phyloP scores from a whole-genome alignment of 2,113 vertebrate genomes.

The Podiceps cristatus region DNA sequence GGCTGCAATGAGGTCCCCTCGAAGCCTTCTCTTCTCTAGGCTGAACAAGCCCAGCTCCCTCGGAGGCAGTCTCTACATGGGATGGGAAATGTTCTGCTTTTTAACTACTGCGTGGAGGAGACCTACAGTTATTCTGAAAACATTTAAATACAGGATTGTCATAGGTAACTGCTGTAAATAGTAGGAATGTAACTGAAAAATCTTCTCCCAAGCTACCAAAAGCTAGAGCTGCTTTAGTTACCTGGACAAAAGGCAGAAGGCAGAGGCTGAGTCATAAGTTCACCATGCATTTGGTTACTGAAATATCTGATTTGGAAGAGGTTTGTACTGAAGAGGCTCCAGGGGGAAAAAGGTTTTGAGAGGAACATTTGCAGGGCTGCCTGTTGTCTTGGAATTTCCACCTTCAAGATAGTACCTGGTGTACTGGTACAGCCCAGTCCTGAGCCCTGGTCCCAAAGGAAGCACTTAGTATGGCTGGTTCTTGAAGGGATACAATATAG shows the following conservation, averaged over 20 bases:
- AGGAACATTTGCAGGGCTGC: background rate
- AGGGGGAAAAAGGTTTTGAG: background rate
- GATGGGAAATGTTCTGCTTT: background rate
- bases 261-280: background rate
- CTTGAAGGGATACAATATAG: constrained; percentile 23
- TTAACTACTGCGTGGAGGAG: background rate
- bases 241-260: background rate
- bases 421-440: background rate
- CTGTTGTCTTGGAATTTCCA: constrained; percentile 4
- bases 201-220: background rate
- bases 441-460: background rate
- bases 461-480: background rate
- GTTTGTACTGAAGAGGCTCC: background rate
- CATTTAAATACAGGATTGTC: background rate
- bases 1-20: too few species aligned
- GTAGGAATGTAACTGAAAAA: background rate
- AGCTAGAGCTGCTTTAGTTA: background rate
- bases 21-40: too few species aligned
- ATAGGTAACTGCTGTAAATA: background rate
- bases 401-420: background rate
- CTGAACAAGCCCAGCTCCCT: too few species aligned
- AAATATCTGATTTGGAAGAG: background rate
- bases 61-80: background rate
- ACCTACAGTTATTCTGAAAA: background rate
- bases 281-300: background rate